A percentile compares a stretch with the other conserved stretches of the same genome.
phyloP scores from a whole-genome alignment of 2,113 vertebrate species.

The Podiceps cristatus region DNA sequence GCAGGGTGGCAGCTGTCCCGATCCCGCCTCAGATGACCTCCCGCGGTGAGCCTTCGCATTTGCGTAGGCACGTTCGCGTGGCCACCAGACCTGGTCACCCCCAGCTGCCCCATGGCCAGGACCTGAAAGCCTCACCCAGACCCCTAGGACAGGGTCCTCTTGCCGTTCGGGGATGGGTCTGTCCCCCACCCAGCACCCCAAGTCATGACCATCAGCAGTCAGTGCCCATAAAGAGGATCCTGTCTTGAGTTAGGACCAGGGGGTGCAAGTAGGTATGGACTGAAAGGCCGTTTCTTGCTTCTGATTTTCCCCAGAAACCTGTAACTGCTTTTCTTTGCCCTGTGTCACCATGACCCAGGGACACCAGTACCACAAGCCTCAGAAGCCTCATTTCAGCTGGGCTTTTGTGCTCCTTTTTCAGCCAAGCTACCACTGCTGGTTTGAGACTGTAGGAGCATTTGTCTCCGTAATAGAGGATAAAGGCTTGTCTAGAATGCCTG shows the following conservation, averaged over 20 bases:
- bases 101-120: not conserved
- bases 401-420: not conserved
- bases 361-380: not conserved
- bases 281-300: not conserved
- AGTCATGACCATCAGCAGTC: not conserved
- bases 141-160: not conserved
- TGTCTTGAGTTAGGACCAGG: not conserved
- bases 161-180: not conserved
- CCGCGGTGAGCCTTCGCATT: not conserved
- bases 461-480: not conserved
- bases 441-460: not conserved
- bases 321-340: not conserved
- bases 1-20: not conserved
- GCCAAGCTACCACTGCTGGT: not conserved
- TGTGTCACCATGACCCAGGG: not conserved
- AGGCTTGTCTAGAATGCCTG: not conserved
- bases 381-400: not conserved
- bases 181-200: fast-evolving
- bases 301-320: not conserved
- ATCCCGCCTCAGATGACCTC: not conserved
- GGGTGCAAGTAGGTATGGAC: not conserved
- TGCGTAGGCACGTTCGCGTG: fast-evolving
- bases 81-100: not conserved
- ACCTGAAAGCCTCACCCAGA: not conserved
- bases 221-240: not conserved